Conservation (phyloP, 2,797 vertebrate genomes). For the Gastrophryne carolinensis region DNA sequence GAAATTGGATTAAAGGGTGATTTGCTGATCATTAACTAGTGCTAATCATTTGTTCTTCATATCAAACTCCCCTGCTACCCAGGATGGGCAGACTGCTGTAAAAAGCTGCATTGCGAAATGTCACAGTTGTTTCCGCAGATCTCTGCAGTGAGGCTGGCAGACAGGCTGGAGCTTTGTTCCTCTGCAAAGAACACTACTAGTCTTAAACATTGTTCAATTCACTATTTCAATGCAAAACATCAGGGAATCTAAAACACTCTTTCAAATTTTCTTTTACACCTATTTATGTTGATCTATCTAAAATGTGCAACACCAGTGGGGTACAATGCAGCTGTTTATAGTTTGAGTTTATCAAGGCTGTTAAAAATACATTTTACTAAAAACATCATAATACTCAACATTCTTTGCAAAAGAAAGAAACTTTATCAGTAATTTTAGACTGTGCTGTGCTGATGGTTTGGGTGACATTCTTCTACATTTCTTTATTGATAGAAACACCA, state of each 20-base stretch:
- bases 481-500: no score
- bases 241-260: not conserved
- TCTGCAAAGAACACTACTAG: not conserved
- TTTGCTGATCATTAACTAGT: constrained; percentile 21
- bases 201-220: not conserved
- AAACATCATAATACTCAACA: no score
- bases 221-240: not conserved
- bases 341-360: no score
- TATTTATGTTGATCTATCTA: not conserved
- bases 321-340: not conserved
- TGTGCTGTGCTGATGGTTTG: no score
- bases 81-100: constrained; percentile 9
- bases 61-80: not conserved
- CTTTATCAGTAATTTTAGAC: no score
- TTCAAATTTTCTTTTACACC: not conserved
- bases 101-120: constrained; percentile 40
- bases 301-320: not conserved
- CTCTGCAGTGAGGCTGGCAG: constrained; percentile 15
- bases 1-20: constrained; percentile 3
- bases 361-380: no score
- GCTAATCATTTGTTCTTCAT: not conserved
- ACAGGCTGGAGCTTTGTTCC: not conserved
- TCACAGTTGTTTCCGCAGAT: constrained; percentile 9
- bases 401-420: no score
- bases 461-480: no score